Evolutionary conservation across 2,888 invertebrate species (phyloP), one percentile per base, ranked within the genome.

Genomic region (Nomada fabriciana): DNA sequence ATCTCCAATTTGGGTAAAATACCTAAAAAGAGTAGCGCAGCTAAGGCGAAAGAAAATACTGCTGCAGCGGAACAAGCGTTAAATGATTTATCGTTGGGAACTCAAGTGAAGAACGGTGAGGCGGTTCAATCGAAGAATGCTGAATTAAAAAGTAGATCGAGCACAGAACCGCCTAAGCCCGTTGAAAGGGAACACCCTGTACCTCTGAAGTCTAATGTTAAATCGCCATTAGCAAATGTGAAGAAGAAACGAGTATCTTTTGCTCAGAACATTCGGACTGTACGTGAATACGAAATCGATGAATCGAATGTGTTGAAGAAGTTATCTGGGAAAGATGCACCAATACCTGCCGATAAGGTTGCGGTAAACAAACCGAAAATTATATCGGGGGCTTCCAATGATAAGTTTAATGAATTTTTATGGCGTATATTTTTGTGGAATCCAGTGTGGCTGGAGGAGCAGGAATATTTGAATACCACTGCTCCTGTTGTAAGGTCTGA

Each of bases 381-480:
- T 13, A 59, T 10, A 25, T 11, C 59, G 0, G 70, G 68, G 15
- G 64, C 74, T 9, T n/a, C 53, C n/a, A 81, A 80, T 47, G 87
- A 88, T 18, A 91, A 84, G 67, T 65, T 90, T 10, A 91, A 93
- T 82, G 93, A 95, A 60, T 95, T 95, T 15, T 92, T 96, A 42
- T 93, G 95, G 82, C 94, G 95, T 82, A 95, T 97, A 83, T 94
- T 96, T 7, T 88, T 74, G 2, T 97, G 97, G 97, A 95, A 96
- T 88, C 95, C 96, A 11, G 94, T 95, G 42, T 97, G 97, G 97
- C 90, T 97, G 2, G 93, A 95, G 80, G 95, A 96, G 86, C 95
- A 96, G 89, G 91, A 93, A 29, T 92, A 92, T 64, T 92, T 93
- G 15, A 94, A 94, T 18, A 25, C 11, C 74, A 94, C 94, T 1